A percentile compares a stretch with the other conserved stretches of the same genome.
phyloP scores from a whole-genome alignment of 2,888 invertebrate genomes.

The Drosophila limbata region DNA sequence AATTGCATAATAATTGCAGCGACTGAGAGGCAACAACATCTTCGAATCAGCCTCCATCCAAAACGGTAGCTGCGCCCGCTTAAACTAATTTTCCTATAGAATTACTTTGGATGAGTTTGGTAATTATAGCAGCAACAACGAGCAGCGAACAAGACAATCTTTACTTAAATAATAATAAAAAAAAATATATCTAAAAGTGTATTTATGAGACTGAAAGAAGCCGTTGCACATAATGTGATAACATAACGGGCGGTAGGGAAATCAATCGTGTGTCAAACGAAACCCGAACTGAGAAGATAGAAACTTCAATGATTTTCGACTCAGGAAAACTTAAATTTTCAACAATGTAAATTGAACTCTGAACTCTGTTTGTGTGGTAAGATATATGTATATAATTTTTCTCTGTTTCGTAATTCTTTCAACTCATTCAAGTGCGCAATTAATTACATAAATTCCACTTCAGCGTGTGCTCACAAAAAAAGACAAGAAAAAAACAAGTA shows the following conservation, averaged over 20 bases:
- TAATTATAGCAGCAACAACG: constrained; percentile 68
- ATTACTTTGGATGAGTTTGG: constrained; percentile 78
- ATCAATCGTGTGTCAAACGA: not conserved
- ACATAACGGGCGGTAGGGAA: not conserved
- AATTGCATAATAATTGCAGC: constrained; percentile 80
- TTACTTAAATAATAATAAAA: constrained; percentile 12
- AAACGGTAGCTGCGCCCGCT: constrained; percentile 32
- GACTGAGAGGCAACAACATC: constrained; percentile 29
- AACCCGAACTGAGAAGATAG: too few species aligned
- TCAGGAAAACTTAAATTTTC: not conserved
- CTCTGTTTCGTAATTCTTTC: not conserved
- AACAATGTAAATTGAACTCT: not conserved
- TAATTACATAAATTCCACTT: constrained; percentile 22
- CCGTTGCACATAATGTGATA: not conserved
- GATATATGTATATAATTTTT: not conserved
- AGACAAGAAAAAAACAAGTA: not conserved
- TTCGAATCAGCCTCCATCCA: constrained; percentile 35
- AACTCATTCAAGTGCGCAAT: constrained; percentile 3
- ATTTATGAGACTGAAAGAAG: not conserved
- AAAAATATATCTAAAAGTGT: constrained; percentile 3
- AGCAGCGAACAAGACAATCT: constrained; percentile 2
- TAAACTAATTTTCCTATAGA: constrained; percentile 78
- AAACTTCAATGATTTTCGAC: not conserved
- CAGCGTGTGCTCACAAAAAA: not conserved
- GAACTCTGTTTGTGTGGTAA: not conserved